These are phyloP conservation scores for Montipora efflorescens DNA, from an alignment of 64 coral and sea anemone genomes.

Conservation along the genomic window DNA sequence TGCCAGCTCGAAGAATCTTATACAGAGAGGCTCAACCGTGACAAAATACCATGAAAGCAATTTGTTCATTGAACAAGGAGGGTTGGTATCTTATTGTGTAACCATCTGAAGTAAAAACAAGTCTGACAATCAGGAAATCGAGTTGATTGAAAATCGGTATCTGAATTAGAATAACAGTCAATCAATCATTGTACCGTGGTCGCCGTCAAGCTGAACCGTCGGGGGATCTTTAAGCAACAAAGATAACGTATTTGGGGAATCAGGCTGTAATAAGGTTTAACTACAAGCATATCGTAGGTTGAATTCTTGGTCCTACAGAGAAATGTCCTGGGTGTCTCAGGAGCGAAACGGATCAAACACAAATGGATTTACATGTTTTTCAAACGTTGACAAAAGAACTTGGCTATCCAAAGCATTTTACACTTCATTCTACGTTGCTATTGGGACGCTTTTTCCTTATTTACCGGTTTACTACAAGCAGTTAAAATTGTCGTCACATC, in stretches of 20 bases:
- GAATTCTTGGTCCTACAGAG: too few species aligned
- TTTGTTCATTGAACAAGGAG: background rate
- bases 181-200: too few species aligned
- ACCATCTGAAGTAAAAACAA: background rate
- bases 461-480: slow-evolving; percentile 96
- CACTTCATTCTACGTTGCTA: slow-evolving; percentile 90
- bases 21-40: background rate
- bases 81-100: background rate
- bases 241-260: too few species aligned
- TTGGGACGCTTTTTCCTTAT: slow-evolving; percentile 94
- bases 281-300: too few species aligned
- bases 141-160: background rate
- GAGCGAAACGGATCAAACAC: background rate
- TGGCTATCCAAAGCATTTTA: slow-evolving; percentile 86
- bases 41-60: slow-evolving; percentile 20
- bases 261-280: too few species aligned
- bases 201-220: too few species aligned
- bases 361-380: background rate
- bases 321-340: background rate
- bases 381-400: slow-evolving; percentile 26
- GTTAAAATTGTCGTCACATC: slow-evolving; percentile 74
- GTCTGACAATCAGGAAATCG: background rate
- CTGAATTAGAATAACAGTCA: background rate
- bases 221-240: too few species aligned
- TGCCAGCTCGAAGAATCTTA: background rate